Evolutionary conservation across 2,113 vertebrate species (phyloP), one percentile per base, ranked within the genome.

Genomic region (Rhipidura dahli): DNA sequence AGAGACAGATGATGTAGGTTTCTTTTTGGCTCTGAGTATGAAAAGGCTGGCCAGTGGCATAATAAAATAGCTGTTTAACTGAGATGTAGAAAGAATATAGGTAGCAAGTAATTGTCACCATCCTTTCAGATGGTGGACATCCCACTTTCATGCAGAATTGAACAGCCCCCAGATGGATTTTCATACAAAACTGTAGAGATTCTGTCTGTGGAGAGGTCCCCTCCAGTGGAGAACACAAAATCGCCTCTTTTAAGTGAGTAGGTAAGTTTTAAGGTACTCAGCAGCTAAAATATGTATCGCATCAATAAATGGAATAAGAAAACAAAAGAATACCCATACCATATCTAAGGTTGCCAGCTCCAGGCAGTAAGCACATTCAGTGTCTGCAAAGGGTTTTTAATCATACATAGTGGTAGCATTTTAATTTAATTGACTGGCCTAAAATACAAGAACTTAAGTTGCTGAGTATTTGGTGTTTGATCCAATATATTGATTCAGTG

Each of bases 121-220:
- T 35, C 7, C 4, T 21, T 90, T 83, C 27, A 57, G 28, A n/a
- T 40, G 9, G 7, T 57, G 50, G 31, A 53, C 7, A 72, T 8
- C 1, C 4, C 1, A 8, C 2, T 69, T 88, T 68, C 22, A 44
- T 39, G 21, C 6, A 49, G 14, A 18, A 40, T 13, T 0, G 0
- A 10, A n/a, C 2, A 11, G 21, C 22, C 3, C 3, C 3, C 4
- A 2, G 15, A 22, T 7, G 15, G 7, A 60, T 53, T 92, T 92
- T 90, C 3, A 5, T 11, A 35, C 7, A 64, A 18, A 2, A 8
- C 2, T 72, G 7, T 3, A 1, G 10, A 85, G 10, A 30, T 79
- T 75, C 23, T 82, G 18, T 71, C 21, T 10, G 0, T 72, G 44
- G 16, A 76, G 45, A n/a, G 2, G 3, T 57, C 5, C 1, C 10